Evolutionary conservation across 2,113 vertebrate genomes (phyloP).

Genomic region (Antechinus stuartii): DNA sequence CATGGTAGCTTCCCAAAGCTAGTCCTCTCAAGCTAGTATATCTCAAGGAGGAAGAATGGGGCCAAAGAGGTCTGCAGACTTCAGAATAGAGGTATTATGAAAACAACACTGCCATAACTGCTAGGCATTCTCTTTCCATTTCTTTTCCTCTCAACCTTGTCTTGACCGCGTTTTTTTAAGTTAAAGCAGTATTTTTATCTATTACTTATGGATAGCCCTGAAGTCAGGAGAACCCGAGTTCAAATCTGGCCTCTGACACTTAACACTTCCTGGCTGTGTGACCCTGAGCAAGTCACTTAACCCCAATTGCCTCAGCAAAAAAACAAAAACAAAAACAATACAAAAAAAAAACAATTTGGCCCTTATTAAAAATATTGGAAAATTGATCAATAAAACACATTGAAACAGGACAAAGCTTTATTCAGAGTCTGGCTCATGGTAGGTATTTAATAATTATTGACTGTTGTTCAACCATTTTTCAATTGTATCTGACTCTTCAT

Average conservation of each 20-base stretch:
- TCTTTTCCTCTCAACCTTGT: not conserved
- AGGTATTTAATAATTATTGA: not conserved
- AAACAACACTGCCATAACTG: not conserved
- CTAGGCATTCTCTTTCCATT: not conserved
- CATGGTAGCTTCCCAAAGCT: not conserved
- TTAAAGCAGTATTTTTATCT: not conserved
- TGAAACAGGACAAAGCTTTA: not conserved
- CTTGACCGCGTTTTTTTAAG: not conserved
- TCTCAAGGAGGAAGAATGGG: not conserved
- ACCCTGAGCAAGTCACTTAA: no score
- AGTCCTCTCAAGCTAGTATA: not conserved
- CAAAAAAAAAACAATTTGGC: not conserved
- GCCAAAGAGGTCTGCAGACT: not conserved
- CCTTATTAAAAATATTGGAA: not conserved
- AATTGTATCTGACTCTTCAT: not conserved
- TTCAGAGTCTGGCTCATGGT: not conserved
- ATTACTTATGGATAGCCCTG: no score
- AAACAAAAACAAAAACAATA: no score
- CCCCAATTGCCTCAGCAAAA: no score
- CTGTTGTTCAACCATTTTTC: not conserved
- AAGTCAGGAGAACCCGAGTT: no score
- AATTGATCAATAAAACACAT: not conserved
- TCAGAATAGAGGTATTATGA: not conserved
- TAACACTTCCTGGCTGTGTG: no score
- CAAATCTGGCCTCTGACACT: no score